Evolutionary conservation across 2,888 invertebrate species (phyloP).

Genomic region (Cheilosia urbana): DNA sequence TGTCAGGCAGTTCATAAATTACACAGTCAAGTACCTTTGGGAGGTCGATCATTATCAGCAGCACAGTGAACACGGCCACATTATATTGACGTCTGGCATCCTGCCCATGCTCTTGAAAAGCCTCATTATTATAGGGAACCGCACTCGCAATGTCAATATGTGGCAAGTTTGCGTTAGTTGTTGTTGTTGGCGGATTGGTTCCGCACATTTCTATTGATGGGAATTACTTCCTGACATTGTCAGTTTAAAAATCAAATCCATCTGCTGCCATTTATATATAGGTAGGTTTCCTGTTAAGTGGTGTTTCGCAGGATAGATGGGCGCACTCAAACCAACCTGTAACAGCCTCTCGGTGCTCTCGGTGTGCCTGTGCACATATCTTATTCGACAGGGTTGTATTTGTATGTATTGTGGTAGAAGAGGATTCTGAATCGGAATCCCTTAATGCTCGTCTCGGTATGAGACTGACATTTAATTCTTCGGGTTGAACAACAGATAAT

Average conservation of each 20-base stretch:
- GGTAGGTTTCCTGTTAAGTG: slow-evolving; percentile 15
- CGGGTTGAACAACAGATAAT: slow-evolving; percentile 50
- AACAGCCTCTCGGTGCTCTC: no score
- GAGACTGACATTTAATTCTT: slow-evolving; percentile 44
- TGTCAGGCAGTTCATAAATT: slow-evolving; percentile 37
- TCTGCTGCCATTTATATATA: slow-evolving; percentile 9
- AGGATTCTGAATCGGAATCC: no score
- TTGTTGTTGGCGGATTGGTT: background rate
- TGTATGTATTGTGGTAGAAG: no score
- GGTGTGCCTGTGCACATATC: no score
- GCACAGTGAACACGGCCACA: background rate
- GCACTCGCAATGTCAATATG: slow-evolving; percentile 19
- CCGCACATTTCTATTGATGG: slow-evolving; percentile 2
- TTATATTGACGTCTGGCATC: background rate
- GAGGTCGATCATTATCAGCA: slow-evolving; percentile 34
- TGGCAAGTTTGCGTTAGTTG: slow-evolving; percentile 43
- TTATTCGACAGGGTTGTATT: no score
- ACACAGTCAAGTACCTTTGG: slow-evolving; percentile 8
- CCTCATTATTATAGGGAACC: background rate
- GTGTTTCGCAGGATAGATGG: no score
- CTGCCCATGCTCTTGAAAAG: background rate
- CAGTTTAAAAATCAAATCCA: slow-evolving; percentile 39
- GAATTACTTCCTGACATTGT: slow-evolving; percentile 10
- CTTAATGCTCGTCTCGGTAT: background rate
- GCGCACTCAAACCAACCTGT: no score